Evolutionary conservation across 92 coral and sea anemone species (phyloP).

Genomic region (Blastomussa wellsi): DNA sequence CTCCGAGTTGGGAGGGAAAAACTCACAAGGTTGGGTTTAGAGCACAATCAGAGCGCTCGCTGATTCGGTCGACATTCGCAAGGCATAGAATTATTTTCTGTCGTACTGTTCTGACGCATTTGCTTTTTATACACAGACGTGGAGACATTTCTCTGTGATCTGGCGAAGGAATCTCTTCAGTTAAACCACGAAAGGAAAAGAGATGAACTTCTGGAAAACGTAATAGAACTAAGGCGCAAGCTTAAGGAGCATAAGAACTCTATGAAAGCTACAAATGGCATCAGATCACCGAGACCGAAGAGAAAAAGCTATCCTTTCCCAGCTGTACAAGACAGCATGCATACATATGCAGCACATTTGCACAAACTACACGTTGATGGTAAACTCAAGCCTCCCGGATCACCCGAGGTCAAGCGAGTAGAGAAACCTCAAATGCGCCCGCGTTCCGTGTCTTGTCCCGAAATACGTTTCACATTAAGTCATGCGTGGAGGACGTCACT

Average conservation of each 20-base stretch:
- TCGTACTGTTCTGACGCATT: not conserved
- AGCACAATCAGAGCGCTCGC: not conserved
- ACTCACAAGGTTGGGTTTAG: too few relatives aligned
- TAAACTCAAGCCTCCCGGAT: conserved; percentile 56
- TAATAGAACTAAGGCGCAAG: conserved; percentile 56
- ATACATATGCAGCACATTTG: conserved; percentile 63
- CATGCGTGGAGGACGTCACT: conserved; percentile 85
- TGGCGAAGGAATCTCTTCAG: conserved; percentile 56
- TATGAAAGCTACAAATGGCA: conserved; percentile 54
- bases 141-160: conserved; percentile 63
- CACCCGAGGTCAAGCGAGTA: conserved; percentile 72
- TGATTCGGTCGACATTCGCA: not conserved
- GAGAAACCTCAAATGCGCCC: conserved; percentile 79
- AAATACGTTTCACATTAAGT: conserved; percentile 69
- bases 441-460: conserved; percentile 89
- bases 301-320: conserved; percentile 67
- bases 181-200: conserved; percentile 62
- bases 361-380: conserved; percentile 40
- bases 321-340: conserved; percentile 54
- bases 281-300: conserved; percentile 84
- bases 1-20: too few relatives aligned
- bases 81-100: not conserved
- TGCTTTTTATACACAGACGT: conserved; percentile 48
- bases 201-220: conserved; percentile 52
- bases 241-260: conserved; percentile 61